phyloP scores from a whole-genome alignment of 2,888 invertebrate genomes.

The Beris chalybata region DNA sequence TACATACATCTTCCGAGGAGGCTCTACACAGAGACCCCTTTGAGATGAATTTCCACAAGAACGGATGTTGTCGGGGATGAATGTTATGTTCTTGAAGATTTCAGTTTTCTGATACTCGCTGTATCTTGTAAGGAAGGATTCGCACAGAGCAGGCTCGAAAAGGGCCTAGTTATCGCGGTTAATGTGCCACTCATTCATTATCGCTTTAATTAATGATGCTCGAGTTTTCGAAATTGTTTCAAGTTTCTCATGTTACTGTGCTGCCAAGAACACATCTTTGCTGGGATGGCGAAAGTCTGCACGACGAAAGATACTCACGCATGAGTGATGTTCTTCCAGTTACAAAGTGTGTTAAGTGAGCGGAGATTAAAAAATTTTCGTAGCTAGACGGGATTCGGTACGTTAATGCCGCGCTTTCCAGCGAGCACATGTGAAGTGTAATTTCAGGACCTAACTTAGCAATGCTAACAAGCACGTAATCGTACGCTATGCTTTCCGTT shows the following conservation, averaged over 20 bases:
- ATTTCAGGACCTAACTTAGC: neutral
- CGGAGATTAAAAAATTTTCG: slow-evolving; percentile 7
- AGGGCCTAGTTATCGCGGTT: neutral
- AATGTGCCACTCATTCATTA: slow-evolving; percentile 17
- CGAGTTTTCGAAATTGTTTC: slow-evolving; percentile 26
- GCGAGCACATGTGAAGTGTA: slow-evolving; percentile 13
- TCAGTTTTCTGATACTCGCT: neutral
- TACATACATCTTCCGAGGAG: too few species aligned
- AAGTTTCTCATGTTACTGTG: slow-evolving; percentile 24
- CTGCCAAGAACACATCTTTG: neutral
- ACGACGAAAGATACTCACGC: neutral
- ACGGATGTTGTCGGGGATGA: slow-evolving; percentile 4
- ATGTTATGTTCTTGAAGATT: slow-evolving; percentile 3
- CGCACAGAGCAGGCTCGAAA: neutral
- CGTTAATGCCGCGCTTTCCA: neutral
- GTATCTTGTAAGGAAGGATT: neutral
- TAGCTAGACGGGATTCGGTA: neutral
- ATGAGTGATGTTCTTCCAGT: neutral
- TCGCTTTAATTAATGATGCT: slow-evolving; percentile 24
- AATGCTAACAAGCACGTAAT: slow-evolving; percentile 31
- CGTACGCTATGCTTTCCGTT: slow-evolving; percentile 25
- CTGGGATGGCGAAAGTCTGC: neutral
- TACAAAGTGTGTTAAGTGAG: slow-evolving; percentile 1
- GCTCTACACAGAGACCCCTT: too few species aligned
- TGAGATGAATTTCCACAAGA: neutral